phyloP scores from a whole-genome alignment of 2,888 invertebrate species.

The Ctenicera cuprea region DNA sequence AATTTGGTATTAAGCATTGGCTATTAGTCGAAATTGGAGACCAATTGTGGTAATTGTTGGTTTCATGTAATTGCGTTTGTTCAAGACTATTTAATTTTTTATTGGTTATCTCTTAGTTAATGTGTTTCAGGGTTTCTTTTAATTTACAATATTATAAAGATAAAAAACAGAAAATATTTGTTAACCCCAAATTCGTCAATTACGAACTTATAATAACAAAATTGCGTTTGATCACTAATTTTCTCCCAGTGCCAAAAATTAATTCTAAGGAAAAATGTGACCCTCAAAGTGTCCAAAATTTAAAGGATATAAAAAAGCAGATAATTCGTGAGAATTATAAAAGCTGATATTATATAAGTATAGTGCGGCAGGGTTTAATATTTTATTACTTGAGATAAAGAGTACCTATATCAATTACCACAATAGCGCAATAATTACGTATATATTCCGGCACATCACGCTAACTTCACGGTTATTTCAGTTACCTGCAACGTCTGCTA shows the following conservation, averaged over 20 bases:
- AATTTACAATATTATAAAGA: neutral
- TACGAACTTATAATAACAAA: neutral
- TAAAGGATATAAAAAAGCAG: slow-evolving; percentile 27
- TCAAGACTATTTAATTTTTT: slow-evolving; percentile 23
- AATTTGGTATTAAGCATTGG: slow-evolving; percentile 40
- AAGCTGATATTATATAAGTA: slow-evolving; percentile 42
- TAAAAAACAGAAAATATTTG: too few relatives aligned
- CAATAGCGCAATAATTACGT: slow-evolving; percentile 54
- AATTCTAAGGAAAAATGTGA: slow-evolving; percentile 6
- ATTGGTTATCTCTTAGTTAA: slow-evolving; percentile 1
- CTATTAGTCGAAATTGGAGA: slow-evolving; percentile 41
- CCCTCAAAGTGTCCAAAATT: slow-evolving; percentile 10
- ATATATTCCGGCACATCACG: slow-evolving; percentile 52
- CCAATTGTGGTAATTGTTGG: slow-evolving; percentile 41
- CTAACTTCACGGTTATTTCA: slow-evolving; percentile 49
- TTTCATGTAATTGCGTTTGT: slow-evolving; percentile 29
- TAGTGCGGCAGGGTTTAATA: slow-evolving; percentile 48
- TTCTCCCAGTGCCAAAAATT: neutral
- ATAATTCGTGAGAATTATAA: slow-evolving; percentile 41
- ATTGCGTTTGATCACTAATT: too few relatives aligned
- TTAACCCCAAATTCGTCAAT: neutral
- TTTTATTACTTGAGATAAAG: slow-evolving; percentile 52
- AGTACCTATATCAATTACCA: slow-evolving; percentile 56
- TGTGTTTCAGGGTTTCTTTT: neutral
- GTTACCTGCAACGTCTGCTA: slow-evolving; percentile 54